Evolutionary conservation across 2,113 vertebrate genomes (phyloP).

Genomic region (Triplophysa tibetana): DNA sequence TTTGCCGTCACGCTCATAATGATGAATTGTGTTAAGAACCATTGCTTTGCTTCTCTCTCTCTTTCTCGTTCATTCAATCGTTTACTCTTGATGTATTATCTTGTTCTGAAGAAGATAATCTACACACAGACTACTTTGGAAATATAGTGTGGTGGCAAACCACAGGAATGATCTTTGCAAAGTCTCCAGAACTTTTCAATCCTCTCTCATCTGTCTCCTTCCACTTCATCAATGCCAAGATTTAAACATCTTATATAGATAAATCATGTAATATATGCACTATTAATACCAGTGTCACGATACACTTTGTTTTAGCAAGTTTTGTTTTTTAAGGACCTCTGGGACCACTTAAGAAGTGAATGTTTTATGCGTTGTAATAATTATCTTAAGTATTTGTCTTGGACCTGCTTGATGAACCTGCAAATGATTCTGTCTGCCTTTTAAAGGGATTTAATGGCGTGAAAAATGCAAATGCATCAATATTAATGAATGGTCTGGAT

Average conservation of each 20-base stretch:
- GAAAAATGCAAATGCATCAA: background rate
- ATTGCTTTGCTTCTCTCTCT: conserved; percentile 7
- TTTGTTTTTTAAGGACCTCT: background rate
- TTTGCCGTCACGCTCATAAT: background rate
- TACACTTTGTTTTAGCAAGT: conserved; percentile 20
- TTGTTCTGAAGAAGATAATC: conserved; percentile 64
- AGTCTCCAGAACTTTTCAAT: background rate
- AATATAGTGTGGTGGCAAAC: conserved; percentile 45
- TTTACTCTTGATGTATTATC: conserved; percentile 64
- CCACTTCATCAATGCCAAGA: background rate
- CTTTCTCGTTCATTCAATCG: conserved; percentile 56
- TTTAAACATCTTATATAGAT: background rate
- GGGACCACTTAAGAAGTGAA: conserved; percentile 26
- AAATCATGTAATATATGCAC: conserved; percentile 1
- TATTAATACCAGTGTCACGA: background rate
- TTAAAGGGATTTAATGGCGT: conserved; percentile 17
- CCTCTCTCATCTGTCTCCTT: conserved; percentile 39
- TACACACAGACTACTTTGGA: conserved; percentile 56
- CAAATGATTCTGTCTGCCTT: conserved; percentile 14
- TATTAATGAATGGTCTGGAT: conserved; percentile 1
- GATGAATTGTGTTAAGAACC: background rate
- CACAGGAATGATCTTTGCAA: background rate
- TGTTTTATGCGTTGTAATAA: conserved; percentile 38
- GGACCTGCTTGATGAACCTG: background rate
- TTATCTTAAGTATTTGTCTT: conserved; percentile 19